Evolutionary conservation across 2,888 invertebrate genomes (phyloP).

Genomic region (Thecocarcelia acutangulata): DNA sequence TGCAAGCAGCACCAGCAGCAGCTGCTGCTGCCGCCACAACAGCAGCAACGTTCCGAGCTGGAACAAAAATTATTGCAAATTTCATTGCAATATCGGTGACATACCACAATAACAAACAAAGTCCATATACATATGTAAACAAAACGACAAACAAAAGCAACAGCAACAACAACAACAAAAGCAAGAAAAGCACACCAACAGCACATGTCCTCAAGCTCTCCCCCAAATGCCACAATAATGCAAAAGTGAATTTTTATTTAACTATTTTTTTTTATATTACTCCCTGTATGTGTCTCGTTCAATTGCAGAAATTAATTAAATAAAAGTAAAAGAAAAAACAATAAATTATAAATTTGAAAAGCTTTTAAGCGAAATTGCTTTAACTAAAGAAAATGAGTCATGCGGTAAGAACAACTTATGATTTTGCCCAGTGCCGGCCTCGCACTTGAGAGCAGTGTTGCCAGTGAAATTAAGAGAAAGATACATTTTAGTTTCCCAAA

Average conservation of each 20-base stretch:
- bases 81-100: conserved; percentile 65
- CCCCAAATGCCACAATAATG: conserved; percentile 63
- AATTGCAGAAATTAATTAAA: conserved; percentile 48
- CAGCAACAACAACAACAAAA: too few species aligned
- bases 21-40: conserved; percentile 7
- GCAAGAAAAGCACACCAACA: conserved; percentile 28
- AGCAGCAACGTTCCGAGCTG: conserved; percentile 8
- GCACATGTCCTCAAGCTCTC: conserved; percentile 64
- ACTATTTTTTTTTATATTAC: neutral
- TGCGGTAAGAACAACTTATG: too few species aligned
- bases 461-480: too few species aligned
- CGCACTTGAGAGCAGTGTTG: too few species aligned
- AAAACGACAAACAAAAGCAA: neutral
- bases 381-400: neutral
- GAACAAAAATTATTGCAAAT: conserved; percentile 55
- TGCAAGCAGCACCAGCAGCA: conserved; percentile 27
- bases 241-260: conserved; percentile 45
- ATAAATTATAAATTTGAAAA: conserved; percentile 34
- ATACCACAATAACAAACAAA: conserved; percentile 50
- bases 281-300: neutral
- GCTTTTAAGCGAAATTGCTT: neutral
- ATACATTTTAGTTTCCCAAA: too few species aligned
- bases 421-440: too few species aligned
- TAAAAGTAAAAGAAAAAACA: conserved; percentile 39
- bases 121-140: too few species aligned